A percentile compares a stretch with the other conserved stretches of the same genome.
Evolutionary conservation across 2,888 invertebrate genomes (phyloP).

Genomic region (Sphaeridia pumilis): DNA sequence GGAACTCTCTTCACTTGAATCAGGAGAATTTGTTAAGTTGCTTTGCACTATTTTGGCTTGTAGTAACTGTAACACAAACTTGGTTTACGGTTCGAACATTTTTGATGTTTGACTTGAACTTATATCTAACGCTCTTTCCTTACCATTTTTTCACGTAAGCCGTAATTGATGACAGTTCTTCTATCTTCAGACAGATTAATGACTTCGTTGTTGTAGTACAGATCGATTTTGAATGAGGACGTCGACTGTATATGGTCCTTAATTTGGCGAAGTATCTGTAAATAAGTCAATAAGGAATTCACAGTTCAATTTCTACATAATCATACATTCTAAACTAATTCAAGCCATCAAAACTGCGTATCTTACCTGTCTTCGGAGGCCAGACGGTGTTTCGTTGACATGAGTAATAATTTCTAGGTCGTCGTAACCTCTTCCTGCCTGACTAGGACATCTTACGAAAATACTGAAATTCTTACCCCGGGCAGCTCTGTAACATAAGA

Average conservation of each 20-base stretch:
- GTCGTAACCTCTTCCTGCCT: conserved; percentile 63
- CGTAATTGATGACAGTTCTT: conserved; percentile 72
- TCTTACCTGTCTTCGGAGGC: conserved; percentile 62
- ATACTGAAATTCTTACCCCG: conserved; percentile 80
- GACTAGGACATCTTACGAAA: conserved; percentile 75
- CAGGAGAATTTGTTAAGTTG: conserved; percentile 67
- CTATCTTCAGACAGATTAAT: conserved; percentile 78
- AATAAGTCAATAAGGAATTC: background rate
- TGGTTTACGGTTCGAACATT: too few relatives aligned
- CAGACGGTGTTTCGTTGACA: conserved; percentile 83
- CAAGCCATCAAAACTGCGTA: background rate
- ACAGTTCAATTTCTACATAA: background rate
- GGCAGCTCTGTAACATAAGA: conserved; percentile 53
- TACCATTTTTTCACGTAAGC: conserved; percentile 77
- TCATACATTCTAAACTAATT: background rate
- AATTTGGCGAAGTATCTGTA: conserved; percentile 33
- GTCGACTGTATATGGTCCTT: conserved; percentile 30
- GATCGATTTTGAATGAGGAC: conserved; percentile 71
- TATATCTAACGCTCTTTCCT: too few relatives aligned
- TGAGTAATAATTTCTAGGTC: conserved; percentile 88
- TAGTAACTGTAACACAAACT: conserved; percentile 48
- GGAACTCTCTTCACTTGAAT: conserved; percentile 89
- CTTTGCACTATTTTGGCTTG: conserved; percentile 64
- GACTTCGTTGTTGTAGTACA: conserved; percentile 78
- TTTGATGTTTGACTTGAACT: too few relatives aligned